A percentile compares a stretch with the other conserved stretches of the same genome.
These are phyloP conservation scores for Cataglyphis livida DNA, from an alignment of 2,888 invertebrate genomes.

Conservation along the genomic window DNA sequence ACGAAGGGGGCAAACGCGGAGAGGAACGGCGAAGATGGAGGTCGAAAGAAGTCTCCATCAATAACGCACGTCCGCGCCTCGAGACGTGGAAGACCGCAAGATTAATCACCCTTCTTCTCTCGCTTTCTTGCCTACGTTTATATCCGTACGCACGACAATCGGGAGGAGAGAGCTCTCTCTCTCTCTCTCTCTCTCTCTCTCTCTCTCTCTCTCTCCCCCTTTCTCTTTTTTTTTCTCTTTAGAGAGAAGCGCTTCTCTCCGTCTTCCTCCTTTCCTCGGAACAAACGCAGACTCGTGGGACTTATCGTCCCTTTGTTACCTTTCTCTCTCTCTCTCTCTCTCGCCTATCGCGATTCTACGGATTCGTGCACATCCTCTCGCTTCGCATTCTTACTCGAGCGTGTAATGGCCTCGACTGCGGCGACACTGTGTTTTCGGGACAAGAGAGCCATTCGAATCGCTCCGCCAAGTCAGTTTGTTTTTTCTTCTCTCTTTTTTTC, in stretches of 20 bases:
- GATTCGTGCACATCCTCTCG: slow-evolving; percentile 11
- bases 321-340: not conserved
- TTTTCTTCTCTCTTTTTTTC: not conserved
- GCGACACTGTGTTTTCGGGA: slow-evolving; percentile 59
- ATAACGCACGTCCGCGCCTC: slow-evolving; percentile 85
- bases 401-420: slow-evolving; percentile 60
- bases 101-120: slow-evolving; percentile 85
- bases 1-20: slow-evolving; percentile 47
- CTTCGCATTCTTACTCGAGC: slow-evolving; percentile 56
- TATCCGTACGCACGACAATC: slow-evolving; percentile 80
- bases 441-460: slow-evolving; percentile 50
- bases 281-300: slow-evolving; percentile 72
- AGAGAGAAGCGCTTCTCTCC: slow-evolving; percentile 55
- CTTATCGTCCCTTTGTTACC: slow-evolving; percentile 76
- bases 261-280: slow-evolving; percentile 65
- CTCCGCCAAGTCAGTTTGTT: not conserved
- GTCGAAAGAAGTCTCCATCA: slow-evolving; percentile 85
- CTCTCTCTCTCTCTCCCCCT: slow-evolving; percentile 56
- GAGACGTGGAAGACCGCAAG: slow-evolving; percentile 85
- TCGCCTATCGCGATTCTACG: not conserved
- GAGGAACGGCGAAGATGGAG: slow-evolving; percentile 70
- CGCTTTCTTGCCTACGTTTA: slow-evolving; percentile 81
- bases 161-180: slow-evolving; percentile 70
- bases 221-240: slow-evolving; percentile 58
- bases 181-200: slow-evolving; percentile 48